A percentile compares a stretch with the other conserved stretches of the same genome.
Evolutionary conservation across 2,888 invertebrate species (phyloP).

Genomic region (Drosophila phalerata): DNA sequence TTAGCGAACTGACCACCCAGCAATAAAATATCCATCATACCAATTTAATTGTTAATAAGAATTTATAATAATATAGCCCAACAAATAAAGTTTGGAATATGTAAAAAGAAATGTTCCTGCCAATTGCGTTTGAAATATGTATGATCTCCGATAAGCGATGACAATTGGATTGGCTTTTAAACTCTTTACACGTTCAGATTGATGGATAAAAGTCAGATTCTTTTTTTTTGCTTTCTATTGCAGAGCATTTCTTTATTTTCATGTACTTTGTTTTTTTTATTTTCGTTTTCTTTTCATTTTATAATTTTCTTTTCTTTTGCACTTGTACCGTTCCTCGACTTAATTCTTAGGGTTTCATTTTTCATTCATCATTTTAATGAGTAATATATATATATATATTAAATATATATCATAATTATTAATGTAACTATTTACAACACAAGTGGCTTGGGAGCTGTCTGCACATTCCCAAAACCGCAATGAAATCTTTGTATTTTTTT

Average conservation of each 20-base stretch:
- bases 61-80: background rate
- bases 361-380: conserved; percentile 63
- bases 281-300: conserved; percentile 48
- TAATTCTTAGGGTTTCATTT: conserved; percentile 56
- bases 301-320: conserved; percentile 61
- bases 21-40: conserved; percentile 15
- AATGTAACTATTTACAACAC: conserved; percentile 78
- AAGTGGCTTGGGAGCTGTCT: conserved; percentile 43
- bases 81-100: conserved; percentile 11
- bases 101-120: background rate
- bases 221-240: conserved; percentile 73
- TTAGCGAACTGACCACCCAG: conserved; percentile 23
- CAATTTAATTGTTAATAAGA: conserved; percentile 10
- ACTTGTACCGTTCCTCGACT: conserved; percentile 80
- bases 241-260: conserved; percentile 82
- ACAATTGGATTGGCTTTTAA: background rate
- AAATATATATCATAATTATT: conserved; percentile 67
- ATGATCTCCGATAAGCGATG: background rate
- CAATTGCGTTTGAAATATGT: background rate
- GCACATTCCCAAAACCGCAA: conserved; percentile 51
- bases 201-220: background rate
- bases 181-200: background rate
- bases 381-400: conserved; percentile 60
- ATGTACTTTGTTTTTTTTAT: conserved; percentile 56
- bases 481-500: conserved; percentile 77